Evolutionary conservation across 2,888 invertebrate species (phyloP), one percentile per base, ranked within the genome.

Genomic region (Opisthograptis luteolata): DNA sequence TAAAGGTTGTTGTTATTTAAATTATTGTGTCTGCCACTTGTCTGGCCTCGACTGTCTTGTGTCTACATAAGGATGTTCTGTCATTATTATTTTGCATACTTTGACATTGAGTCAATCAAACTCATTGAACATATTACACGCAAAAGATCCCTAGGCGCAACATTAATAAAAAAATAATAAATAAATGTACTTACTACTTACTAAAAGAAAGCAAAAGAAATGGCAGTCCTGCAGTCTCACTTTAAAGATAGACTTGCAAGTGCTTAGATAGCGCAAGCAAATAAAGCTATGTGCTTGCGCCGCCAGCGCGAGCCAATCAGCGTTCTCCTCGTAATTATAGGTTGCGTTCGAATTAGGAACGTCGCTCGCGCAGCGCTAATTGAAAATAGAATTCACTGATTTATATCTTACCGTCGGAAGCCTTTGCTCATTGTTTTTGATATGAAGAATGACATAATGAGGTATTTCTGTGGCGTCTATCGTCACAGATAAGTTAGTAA

Each of bases 291-390:
- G 73, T 73, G 74, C 72, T 60, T 70, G 75, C 76, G 73, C 62
- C 64, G 64, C 65, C 19, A 14, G 69, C 63, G 62, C 63, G 64
- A 64, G 70, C 87, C 87, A 87, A 87, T 87, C 84, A 77, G 74
- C 63, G 74, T 60, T 55, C 62, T 67, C 69, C 67, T 66, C 73
- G 77, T 88, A 88, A 87, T 87, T 87, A 88, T 89, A 89, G 81
- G 75, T 69, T 75, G 73, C 73, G 77, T 81, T 84, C 81, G 73
- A 88, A 88, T 87, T 87, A 88, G 88, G 86, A 81, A 72, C 81
- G 79, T 76, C 76, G 77, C 72, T 75, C 70, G 69, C 76, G 69
- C 76, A 72, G 74, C 79, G 79, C 78, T 84, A 82, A 85, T 84
- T 84, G 81, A 81, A 84, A 85, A 82, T 84, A 80, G 86, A 79